A percentile compares a stretch with the other conserved stretches of the same genome.
phyloP scores from a whole-genome alignment of 1,140 invertebrate species.

The Drosophila kanapiae region DNA sequence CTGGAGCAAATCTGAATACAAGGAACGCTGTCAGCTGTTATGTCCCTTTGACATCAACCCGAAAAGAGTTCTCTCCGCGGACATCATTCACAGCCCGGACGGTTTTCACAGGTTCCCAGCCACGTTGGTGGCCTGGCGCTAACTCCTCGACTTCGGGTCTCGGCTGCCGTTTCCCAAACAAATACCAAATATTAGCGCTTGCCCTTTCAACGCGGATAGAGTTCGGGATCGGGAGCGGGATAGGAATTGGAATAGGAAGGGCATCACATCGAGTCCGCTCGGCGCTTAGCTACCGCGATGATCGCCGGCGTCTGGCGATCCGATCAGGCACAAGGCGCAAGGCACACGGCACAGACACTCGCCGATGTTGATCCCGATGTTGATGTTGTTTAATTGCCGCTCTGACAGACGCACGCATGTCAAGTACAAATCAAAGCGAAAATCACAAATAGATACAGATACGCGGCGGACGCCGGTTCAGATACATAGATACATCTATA shows the following conservation, averaged over 20 bases:
- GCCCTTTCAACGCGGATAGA: conserved; percentile 64
- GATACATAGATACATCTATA: conserved; percentile 56
- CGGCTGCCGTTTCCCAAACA: conserved; percentile 66
- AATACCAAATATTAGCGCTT: conserved; percentile 80
- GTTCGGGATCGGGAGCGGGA: conserved; percentile 10
- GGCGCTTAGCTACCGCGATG: conserved; percentile 16
- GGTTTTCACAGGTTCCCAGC: conserved; percentile 23
- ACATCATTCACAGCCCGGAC: conserved; percentile 38
- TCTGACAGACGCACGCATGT: conserved; percentile 79
- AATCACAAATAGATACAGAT: conserved; percentile 60
- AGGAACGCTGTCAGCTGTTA: not conserved
- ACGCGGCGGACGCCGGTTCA: conserved; percentile 31
- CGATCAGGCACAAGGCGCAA: not conserved
- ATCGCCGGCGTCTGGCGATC: conserved; percentile 26
- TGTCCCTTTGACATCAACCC: conserved; percentile 27
- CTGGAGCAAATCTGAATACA: conserved; percentile 15
- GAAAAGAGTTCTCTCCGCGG: conserved; percentile 22
- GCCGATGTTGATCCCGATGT: conserved; percentile 24
- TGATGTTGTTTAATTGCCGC: conserved; percentile 80
- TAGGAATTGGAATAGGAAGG: not conserved
- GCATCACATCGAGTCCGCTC: conserved; percentile 4
- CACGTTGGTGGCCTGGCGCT: conserved; percentile 44
- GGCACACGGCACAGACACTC: conserved; percentile 34
- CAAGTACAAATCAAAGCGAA: conserved; percentile 78
- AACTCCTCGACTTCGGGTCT: conserved; percentile 42